Evolutionary conservation across 2,888 invertebrate species (phyloP).

Genomic region (Agrypnus murinus): DNA sequence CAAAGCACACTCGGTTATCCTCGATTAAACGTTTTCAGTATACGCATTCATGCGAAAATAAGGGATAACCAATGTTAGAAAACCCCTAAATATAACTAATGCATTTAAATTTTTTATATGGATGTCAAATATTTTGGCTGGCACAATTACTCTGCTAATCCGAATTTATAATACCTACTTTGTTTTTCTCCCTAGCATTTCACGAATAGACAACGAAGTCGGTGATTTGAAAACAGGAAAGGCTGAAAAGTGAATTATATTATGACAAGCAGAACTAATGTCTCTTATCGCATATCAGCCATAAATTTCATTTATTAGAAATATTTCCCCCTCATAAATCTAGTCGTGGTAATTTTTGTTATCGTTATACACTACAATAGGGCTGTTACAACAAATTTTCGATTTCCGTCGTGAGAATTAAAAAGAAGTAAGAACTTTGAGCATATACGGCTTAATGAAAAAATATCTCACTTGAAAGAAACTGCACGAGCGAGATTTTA

Average conservation of each 20-base stretch:
- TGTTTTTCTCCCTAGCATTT: too few species aligned
- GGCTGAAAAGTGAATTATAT: conserved; percentile 36
- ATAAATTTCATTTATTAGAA: conserved; percentile 45
- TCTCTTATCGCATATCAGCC: conserved; percentile 42
- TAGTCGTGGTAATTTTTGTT: conserved; percentile 46
- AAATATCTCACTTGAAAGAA: conserved; percentile 47
- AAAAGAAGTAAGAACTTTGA: conserved; percentile 48
- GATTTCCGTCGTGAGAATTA: conserved; percentile 48
- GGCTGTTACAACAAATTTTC: conserved; percentile 51
- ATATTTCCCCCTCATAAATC: conserved; percentile 42
- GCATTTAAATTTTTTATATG: conserved; percentile 36
- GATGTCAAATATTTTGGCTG: not conserved
- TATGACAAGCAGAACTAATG: conserved; percentile 43
- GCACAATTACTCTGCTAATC: too few species aligned
- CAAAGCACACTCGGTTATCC: conserved; percentile 42
- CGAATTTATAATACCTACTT: too few species aligned
- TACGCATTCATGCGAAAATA: conserved; percentile 51
- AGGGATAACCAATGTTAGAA: conserved; percentile 49
- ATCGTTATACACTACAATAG: conserved; percentile 34
- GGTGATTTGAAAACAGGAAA: conserved; percentile 33
- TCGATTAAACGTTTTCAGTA: conserved; percentile 51
- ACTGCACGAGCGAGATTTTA: conserved; percentile 51
- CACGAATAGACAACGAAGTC: too few species aligned
- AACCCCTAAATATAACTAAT: conserved; percentile 51
- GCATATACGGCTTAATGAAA: conserved; percentile 50